Base-by-base conservation (phyloP, 2,113 vertebrate genomes). In the Miniopterus natalensis region DNA sequence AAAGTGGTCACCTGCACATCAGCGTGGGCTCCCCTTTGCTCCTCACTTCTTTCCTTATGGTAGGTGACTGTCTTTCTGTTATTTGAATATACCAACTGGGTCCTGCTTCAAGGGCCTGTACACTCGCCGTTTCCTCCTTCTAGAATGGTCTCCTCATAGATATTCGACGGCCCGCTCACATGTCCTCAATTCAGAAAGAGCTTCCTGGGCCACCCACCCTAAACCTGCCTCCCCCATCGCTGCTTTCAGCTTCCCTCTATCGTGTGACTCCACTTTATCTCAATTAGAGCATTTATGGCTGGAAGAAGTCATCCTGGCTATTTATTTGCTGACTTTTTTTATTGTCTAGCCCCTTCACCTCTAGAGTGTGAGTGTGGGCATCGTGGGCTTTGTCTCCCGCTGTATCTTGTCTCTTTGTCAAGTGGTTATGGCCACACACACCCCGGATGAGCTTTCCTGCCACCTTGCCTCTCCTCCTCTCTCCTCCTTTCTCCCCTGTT, bases 21-120 rank as follows among this genome's bases (percentile, higher is more conserved):
- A 25, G 27, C 2, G 3, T 3, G 42, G 18, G 21, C 1, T 51
- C n/a, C 4, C 4, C 1, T 29, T 68, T 45, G 11, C 15, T 57
- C 51, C 53, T n/a, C 1, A 47, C 17, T 36, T 49, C 74, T 66
- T 11, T 84, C 23, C 88, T 49, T 10, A 5, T 8, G 31, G 27
- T 2, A 2, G 2, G 11, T 10, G 53, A 40, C 18, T 18, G 21
- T 8, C 18, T 49, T 92, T 42, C 59, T 81, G 13, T 68, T 29
- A 65, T 6, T 74, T 84, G 29, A 84, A 66, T 40, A 40, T 5
- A 13, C 3, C 77, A 57, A 73, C 3, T 15, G 1, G 14, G n/a
- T 65, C 17, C 51, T 92, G 18, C 53, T 55, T 88, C 45, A 20
- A 20, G 20, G 53, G 51, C 53, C 88, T 90, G 57, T 45, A 49